A percentile compares a stretch with the other conserved stretches of the same genome.
phyloP scores from a whole-genome alignment of 2,797 vertebrate genomes.

The Paratrypauchen microcephalus region DNA sequence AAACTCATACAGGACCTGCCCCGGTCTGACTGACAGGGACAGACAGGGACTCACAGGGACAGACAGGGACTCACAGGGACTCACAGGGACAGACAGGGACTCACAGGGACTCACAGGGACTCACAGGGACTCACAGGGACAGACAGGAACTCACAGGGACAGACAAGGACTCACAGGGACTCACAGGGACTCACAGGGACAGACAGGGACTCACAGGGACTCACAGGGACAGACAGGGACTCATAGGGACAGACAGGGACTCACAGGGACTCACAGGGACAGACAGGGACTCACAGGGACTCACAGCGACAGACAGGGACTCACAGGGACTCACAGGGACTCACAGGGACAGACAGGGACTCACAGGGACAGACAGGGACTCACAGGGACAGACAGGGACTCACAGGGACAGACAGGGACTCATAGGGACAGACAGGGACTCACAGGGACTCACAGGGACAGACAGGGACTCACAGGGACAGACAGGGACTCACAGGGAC shows the following conservation, averaged over 20 bases:
- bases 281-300: neutral
- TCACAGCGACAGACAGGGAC: neutral
- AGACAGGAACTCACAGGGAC: slow-evolving; percentile 7
- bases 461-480: neutral
- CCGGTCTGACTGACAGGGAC: slow-evolving; percentile 53
- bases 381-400: slow-evolving; percentile 5
- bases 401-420: slow-evolving; percentile 11
- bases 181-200: slow-evolving; percentile 6
- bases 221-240: neutral
- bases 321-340: slow-evolving; percentile 5
- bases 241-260: too few species aligned
- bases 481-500: neutral
- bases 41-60: neutral
- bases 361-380: neutral
- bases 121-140: slow-evolving; percentile 18
- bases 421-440: neutral
- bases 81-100: too few species aligned
- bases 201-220: neutral
- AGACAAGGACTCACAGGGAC: too few species aligned
- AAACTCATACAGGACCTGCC: slow-evolving; percentile 72
- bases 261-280: slow-evolving; percentile 21
- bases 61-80: neutral
- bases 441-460: slow-evolving; percentile 18
- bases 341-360: slow-evolving; percentile 11
- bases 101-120: slow-evolving; percentile 15